These are phyloP conservation scores for Ecliptopera silaceata DNA, from an alignment of 2,888 invertebrate genomes.

Conservation along the genomic window DNA sequence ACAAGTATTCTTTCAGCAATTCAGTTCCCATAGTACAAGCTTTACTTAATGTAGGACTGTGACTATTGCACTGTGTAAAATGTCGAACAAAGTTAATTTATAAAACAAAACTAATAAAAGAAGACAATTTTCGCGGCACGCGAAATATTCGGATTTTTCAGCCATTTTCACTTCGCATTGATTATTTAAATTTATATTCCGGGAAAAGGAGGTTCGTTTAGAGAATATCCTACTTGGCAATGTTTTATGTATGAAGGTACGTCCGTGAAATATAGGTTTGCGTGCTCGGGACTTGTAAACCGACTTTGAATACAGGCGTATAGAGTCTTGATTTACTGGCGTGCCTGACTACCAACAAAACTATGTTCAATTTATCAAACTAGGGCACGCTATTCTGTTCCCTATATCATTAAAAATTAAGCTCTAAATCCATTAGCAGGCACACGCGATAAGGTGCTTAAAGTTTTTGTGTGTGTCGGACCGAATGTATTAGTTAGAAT, in stretches of 20 bases:
- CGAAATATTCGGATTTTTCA: conserved; percentile 29
- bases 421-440: conserved; percentile 11
- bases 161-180: conserved; percentile 33
- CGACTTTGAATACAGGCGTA: conserved; percentile 43
- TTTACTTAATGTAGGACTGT: too few species aligned
- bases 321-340: conserved; percentile 44
- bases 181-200: conserved; percentile 41
- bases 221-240: conserved; percentile 47
- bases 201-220: conserved; percentile 41
- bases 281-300: conserved; percentile 66
- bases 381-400: conserved; percentile 25
- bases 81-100: too few species aligned
- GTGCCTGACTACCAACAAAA: conserved; percentile 16
- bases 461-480: neutral
- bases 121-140: neutral
- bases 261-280: conserved; percentile 66
- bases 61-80: too few species aligned
- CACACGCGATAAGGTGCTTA: conserved; percentile 2
- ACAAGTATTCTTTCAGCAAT: too few species aligned
- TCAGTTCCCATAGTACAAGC: too few species aligned
- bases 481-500: neutral
- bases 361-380: conserved; percentile 21
- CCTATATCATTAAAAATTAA: conserved; percentile 11
- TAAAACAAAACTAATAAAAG: conserved; percentile 2
- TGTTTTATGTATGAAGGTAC: conserved; percentile 55